These are phyloP conservation scores for Tamandua tetradactyla DNA, from an alignment of 2,797 vertebrate genomes.

Conservation along the genomic window DNA sequence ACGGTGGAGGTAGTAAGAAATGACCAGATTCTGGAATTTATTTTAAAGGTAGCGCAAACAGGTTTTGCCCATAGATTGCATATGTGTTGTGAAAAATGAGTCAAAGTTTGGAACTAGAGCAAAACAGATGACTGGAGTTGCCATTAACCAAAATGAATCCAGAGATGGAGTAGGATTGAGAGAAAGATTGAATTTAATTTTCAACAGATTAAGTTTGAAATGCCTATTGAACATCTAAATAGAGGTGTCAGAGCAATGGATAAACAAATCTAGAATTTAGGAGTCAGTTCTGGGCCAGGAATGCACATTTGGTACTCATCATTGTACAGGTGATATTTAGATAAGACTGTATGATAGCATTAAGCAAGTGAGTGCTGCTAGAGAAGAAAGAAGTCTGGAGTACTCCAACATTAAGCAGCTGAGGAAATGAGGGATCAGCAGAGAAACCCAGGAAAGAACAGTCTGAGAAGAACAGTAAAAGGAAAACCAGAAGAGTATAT, in stretches of 20 bases:
- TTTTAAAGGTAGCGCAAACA: background rate
- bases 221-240: background rate
- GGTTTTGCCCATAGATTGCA: background rate
- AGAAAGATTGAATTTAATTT: background rate
- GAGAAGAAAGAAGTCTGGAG: background rate
- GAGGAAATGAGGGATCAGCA: background rate
- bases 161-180: background rate
- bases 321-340: background rate
- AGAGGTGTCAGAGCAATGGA: background rate
- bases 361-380: background rate
- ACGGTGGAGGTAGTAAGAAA: background rate
- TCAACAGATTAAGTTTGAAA: background rate
- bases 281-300: background rate
- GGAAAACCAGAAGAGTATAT: background rate
- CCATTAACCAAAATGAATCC: background rate
- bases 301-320: background rate
- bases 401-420: background rate
- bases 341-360: background rate
- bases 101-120: background rate
- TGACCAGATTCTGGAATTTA: background rate
- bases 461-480: background rate
- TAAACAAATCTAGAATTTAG: background rate
- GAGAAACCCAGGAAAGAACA: background rate
- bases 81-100: background rate
- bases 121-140: background rate